Evolutionary conservation across 2,888 invertebrate species (phyloP).

Genomic region (Myathropa florea): DNA sequence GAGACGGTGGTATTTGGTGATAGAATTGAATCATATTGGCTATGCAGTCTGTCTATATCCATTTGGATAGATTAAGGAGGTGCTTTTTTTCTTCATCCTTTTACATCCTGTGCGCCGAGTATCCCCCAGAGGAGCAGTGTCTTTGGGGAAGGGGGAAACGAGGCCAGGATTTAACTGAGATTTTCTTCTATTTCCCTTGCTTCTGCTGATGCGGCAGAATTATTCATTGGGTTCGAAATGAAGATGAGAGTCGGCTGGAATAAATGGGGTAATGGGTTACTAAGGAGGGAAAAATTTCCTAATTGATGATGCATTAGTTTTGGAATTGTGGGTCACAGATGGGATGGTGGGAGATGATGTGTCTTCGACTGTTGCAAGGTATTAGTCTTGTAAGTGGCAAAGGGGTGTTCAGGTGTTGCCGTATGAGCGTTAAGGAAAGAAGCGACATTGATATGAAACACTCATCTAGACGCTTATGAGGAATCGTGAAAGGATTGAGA

Average conservation of each 20-base stretch:
- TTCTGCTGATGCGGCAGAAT: conserved; percentile 54
- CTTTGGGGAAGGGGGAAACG: conserved; percentile 29
- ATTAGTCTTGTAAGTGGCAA: too few relatives aligned
- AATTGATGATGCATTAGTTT: conserved; percentile 61
- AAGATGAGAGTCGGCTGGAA: conserved; percentile 41
- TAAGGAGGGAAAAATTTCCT: conserved; percentile 53
- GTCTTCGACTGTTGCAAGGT: too few relatives aligned
- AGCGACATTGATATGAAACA: too few relatives aligned
- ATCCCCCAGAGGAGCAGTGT: conserved; percentile 29
- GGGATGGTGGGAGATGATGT: not conserved
- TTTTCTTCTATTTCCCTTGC: conserved; percentile 27
- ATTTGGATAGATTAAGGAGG: conserved; percentile 56
- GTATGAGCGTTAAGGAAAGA: too few relatives aligned
- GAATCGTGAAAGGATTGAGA: too few relatives aligned
- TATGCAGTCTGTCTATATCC: conserved; percentile 42
- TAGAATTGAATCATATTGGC: conserved; percentile 69
- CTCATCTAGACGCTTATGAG: too few relatives aligned
- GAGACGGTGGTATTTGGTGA: conserved; percentile 42
- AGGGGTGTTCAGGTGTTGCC: too few relatives aligned
- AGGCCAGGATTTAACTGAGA: conserved; percentile 51
- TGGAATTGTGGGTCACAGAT: conserved; percentile 26
- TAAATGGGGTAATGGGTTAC: conserved; percentile 64
- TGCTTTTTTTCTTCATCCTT: conserved; percentile 2
- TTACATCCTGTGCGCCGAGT: not conserved
- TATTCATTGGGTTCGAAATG: conserved; percentile 48